Conservation (phyloP, 1,140 invertebrate genomes). For the Lepidurus couesii region DNA sequence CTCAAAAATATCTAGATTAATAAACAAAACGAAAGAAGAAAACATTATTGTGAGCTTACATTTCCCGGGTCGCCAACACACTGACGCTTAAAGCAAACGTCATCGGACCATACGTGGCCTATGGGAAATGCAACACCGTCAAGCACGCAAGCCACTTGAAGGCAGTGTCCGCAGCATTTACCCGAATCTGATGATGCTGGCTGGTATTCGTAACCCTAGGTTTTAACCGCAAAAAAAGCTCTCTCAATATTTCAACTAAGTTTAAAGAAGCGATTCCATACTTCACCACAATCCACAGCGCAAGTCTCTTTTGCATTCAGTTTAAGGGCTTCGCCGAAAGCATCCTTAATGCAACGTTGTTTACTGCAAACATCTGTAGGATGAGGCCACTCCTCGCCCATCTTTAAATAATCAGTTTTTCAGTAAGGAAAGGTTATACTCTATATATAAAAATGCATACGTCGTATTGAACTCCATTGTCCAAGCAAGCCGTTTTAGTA, state of each 20-base stretch:
- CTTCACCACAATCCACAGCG: constrained; percentile 36
- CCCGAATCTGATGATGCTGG: constrained; percentile 40
- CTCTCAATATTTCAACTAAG: not conserved
- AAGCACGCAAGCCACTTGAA: constrained; percentile 57
- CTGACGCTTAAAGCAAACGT: constrained; percentile 39
- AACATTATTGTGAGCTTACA: constrained; percentile 13
- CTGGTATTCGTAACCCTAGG: constrained; percentile 45
- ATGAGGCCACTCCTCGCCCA: constrained; percentile 34
- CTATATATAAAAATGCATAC: constrained; percentile 30
- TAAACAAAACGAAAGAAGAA: not conserved
- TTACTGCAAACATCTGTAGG: constrained; percentile 35
- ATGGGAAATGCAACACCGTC: constrained; percentile 50
- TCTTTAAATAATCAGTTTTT: constrained; percentile 30
- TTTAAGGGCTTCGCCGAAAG: constrained; percentile 36
- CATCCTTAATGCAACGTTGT: constrained; percentile 32
- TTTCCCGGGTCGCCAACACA: constrained; percentile 37
- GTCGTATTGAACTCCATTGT: constrained; percentile 30
- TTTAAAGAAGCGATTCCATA: constrained; percentile 24
- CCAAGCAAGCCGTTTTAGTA: constrained; percentile 33
- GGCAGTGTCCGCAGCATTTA: constrained; percentile 65
- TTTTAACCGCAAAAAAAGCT: not conserved
- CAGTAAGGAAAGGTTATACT: not conserved
- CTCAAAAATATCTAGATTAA: not conserved
- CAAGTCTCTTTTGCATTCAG: constrained; percentile 36
- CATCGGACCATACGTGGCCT: constrained; percentile 39